Evolutionary conservation across 2,888 invertebrate species (phyloP), one percentile per base, ranked within the genome.

Genomic region (Salpingus planirostris): DNA sequence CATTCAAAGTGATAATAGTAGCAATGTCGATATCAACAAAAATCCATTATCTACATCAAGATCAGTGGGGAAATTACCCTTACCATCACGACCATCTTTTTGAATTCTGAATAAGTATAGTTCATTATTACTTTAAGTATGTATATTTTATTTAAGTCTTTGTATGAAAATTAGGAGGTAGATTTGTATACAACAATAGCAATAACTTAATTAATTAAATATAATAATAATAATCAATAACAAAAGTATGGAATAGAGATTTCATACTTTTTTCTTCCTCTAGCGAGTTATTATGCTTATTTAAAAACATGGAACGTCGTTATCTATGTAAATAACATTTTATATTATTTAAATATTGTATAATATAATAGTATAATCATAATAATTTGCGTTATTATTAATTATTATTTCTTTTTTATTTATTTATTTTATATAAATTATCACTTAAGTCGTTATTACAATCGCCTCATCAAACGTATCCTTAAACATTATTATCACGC

Each of bases 251-350:
- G 50, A 55, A 53, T 48, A 44, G 40, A 49, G 46, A 47, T 47
- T 47, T 47, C 49, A 48, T 47, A 54, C 46, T 43, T 44, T 43
- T 46, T 50, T n/a, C n/a, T n/a, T n/a, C n/a, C n/a, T n/a, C n/a
- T n/a, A n/a, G n/a, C n/a, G n/a, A n/a, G n/a, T n/a, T n/a, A n/a
- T n/a, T n/a, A n/a, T n/a, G n/a, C n/a, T 54, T 50, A 49, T 49
- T 46, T 51, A 54, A n/a, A n/a, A n/a, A 57, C 55, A 58, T 57
- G 56, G 55, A 56, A 57, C 55, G 54, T 54, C n/a, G n/a, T n/a
- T n/a, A 39, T 47, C 44, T 51, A 45, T 52, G 49, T 60, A 60
- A 59, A 60, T 59, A 59, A 54, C 54, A 52, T 55, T 54, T 54
- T 53, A 48, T 51, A 47, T 50, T 49, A 46, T 47, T 51, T n/a